Conservation (phyloP, 2,113 vertebrate genomes). For the Beaufortia kweichowensis region DNA sequence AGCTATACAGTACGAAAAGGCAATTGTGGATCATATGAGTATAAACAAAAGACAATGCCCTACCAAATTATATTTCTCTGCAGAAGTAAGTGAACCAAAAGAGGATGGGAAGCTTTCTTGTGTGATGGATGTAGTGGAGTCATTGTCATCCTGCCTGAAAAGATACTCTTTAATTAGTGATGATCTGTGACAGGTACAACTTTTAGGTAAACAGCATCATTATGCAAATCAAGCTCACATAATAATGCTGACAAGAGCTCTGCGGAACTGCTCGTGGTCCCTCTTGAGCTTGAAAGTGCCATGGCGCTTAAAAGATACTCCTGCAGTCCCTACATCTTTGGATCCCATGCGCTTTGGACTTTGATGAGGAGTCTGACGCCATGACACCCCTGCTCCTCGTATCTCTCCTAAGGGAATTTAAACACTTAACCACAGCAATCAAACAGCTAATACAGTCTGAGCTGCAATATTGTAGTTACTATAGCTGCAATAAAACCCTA, state of each 20-base stretch:
- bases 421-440: background rate
- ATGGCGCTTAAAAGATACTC: constrained; percentile 54
- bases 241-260: constrained; percentile 74
- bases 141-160: constrained; percentile 68
- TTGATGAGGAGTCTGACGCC: constrained; percentile 24
- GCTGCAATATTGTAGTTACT: background rate
- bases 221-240: constrained; percentile 62
- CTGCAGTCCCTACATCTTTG: constrained; percentile 30
- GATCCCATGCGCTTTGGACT: background rate
- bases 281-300: constrained; percentile 55
- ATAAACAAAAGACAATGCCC: background rate
- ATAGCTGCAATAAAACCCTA: too few relatives aligned
- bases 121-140: constrained; percentile 39
- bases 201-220: background rate
- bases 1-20: background rate
- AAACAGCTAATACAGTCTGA: background rate
- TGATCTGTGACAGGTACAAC: constrained; percentile 2
- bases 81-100: constrained; percentile 48
- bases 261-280: constrained; percentile 71
- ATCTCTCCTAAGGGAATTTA: constrained; percentile 45
- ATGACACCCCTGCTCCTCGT: constrained; percentile 17
- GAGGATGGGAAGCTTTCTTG: constrained; percentile 55
- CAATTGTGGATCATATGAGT: background rate
- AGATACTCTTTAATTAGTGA: constrained; percentile 7
- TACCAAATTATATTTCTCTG: constrained; percentile 75